Evolutionary conservation across 1,140 invertebrate species (phyloP).

Genomic region (Tenebrio molitor): DNA sequence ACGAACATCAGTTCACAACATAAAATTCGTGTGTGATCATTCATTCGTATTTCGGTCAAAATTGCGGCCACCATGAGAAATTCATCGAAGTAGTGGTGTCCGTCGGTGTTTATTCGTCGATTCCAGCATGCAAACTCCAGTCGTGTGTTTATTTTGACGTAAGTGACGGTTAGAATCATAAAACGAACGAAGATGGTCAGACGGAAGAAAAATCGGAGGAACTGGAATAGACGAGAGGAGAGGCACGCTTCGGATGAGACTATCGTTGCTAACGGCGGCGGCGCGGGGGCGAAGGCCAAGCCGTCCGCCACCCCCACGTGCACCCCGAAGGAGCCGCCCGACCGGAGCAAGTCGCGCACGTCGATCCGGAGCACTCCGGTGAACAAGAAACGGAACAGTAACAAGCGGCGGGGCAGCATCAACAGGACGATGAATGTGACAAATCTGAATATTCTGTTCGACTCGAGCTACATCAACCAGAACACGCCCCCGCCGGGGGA

Average conservation of each 20-base stretch:
- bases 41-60: too few relatives aligned
- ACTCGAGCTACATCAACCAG: conserved; percentile 42
- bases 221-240: background rate
- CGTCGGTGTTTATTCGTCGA: background rate
- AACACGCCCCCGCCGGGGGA: background rate
- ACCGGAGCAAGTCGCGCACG: background rate
- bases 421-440: conserved; percentile 44
- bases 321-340: background rate
- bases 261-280: background rate
- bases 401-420: conserved; percentile 1
- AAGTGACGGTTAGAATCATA: conserved; percentile 12
- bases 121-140: conserved; percentile 1
- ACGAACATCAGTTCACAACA: too few relatives aligned
- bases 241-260: background rate
- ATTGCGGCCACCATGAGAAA: too few relatives aligned
- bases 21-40: too few relatives aligned
- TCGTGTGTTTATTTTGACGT: background rate
- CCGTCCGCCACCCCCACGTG: background rate
- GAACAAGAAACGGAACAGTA: conserved; percentile 6
- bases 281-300: background rate
- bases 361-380: conserved; percentile 43
- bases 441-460: conserved; percentile 48
- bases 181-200: background rate
- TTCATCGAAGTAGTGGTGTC: background rate
- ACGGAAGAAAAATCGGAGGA: background rate